Conservation (phyloP, 2,888 invertebrate genomes). For the Rugalucina vietnamica region DNA sequence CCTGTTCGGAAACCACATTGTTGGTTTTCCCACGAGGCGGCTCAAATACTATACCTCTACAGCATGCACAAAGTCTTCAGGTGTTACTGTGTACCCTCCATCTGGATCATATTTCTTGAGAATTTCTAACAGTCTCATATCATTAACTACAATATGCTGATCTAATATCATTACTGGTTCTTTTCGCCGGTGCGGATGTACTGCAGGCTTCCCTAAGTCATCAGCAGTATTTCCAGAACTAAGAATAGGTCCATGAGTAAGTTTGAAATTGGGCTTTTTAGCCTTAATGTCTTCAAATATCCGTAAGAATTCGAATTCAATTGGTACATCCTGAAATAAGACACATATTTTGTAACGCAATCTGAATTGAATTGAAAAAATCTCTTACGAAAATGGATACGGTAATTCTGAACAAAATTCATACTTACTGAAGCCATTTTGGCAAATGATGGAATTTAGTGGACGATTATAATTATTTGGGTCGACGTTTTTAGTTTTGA, state of each 20-base stretch:
- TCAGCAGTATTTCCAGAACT: conserved; percentile 82
- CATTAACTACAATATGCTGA: conserved; percentile 82
- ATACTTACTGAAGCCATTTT: too few relatives aligned
- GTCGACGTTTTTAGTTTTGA: too few relatives aligned
- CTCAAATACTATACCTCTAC: conserved; percentile 75
- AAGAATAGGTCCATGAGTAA: conserved; percentile 78
- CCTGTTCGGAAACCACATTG: too few relatives aligned
- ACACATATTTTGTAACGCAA: neutral
- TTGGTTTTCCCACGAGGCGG: too few relatives aligned
- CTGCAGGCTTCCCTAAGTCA: conserved; percentile 80
- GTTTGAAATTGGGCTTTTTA: conserved; percentile 74
- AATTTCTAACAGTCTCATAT: conserved; percentile 78
- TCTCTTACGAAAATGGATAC: too few relatives aligned
- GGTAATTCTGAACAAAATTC: too few relatives aligned
- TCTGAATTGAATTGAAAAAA: too few relatives aligned
- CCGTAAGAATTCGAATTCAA: conserved; percentile 82
- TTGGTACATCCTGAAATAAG: conserved; percentile 79
- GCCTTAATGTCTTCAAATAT: conserved; percentile 79
- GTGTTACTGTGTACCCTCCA: conserved; percentile 71
- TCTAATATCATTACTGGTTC: conserved; percentile 77
- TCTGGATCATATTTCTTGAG: conserved; percentile 77
- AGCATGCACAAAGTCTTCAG: conserved; percentile 78
- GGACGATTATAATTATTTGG: too few relatives aligned
- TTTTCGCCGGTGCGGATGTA: conserved; percentile 75
- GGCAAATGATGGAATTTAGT: too few relatives aligned